Evolutionary conservation across 2,888 invertebrate genomes (phyloP).

Genomic region (Epicampocera succincta): DNA sequence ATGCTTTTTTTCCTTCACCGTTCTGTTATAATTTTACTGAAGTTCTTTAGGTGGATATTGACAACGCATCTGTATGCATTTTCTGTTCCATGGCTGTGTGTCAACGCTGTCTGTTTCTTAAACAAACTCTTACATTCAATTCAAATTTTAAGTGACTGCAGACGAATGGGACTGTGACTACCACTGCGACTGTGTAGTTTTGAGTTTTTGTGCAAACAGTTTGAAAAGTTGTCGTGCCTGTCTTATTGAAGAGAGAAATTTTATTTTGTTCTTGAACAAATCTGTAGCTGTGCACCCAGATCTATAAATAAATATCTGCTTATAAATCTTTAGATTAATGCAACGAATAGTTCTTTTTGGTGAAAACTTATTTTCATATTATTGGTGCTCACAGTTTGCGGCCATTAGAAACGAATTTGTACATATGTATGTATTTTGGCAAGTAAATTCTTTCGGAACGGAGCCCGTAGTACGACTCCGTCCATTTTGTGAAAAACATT

Average conservation of each 20-base stretch:
- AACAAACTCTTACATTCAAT: constrained; percentile 45
- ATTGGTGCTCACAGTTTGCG: constrained; percentile 4
- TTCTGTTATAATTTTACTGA: constrained; percentile 9
- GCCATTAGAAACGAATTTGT: too few species aligned
- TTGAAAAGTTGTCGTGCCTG: constrained; percentile 23
- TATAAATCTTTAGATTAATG: constrained; percentile 4
- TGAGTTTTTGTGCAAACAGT: constrained; percentile 16
- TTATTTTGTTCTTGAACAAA: constrained; percentile 20
- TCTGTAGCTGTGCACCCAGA: not conserved
- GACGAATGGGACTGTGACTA: not conserved
- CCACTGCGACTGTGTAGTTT: not conserved
- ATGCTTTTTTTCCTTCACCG: not conserved
- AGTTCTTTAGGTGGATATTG: constrained; percentile 40
- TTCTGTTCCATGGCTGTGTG: constrained; percentile 35
- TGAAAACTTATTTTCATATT: constrained; percentile 19
- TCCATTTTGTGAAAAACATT: too few species aligned
- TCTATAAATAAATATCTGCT: not conserved
- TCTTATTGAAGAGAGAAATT: constrained; percentile 41
- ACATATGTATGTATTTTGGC: too few species aligned
- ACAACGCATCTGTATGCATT: constrained; percentile 1
- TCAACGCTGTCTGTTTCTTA: constrained; percentile 33
- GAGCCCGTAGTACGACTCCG: too few species aligned
- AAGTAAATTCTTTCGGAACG: too few species aligned
- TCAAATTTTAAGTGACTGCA: constrained; percentile 48
- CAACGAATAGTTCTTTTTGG: constrained; percentile 18